Conservation (phyloP, 2,888 invertebrate genomes). For the Euproctis similis region DNA sequence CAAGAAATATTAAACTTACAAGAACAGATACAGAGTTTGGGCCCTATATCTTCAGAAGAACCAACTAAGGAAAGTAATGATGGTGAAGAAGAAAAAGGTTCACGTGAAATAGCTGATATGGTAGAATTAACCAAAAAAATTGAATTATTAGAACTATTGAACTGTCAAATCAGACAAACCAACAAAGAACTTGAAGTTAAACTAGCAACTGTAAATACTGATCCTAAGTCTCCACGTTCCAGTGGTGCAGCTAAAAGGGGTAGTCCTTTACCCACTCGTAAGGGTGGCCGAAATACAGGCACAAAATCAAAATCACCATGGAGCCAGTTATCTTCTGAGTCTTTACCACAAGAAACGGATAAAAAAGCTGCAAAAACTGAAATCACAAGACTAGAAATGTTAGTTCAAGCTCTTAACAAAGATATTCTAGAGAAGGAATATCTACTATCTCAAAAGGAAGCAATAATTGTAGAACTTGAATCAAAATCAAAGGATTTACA, state of each 20-base stretch:
- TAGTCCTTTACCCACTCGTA: constrained; percentile 57
- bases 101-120: constrained; percentile 62
- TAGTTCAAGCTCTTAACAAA: constrained; percentile 65
- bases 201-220: constrained; percentile 44
- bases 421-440: constrained; percentile 67
- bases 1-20: constrained; percentile 53
- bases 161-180: constrained; percentile 70
- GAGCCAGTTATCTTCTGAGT: constrained; percentile 58
- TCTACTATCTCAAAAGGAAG: constrained; percentile 59
- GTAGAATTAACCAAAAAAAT: constrained; percentile 64
- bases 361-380: constrained; percentile 54
- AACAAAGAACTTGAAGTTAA: constrained; percentile 73
- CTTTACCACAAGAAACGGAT: constrained; percentile 52
- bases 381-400: constrained; percentile 46
- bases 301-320: constrained; percentile 65
- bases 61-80: constrained; percentile 43
- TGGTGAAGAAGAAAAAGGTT: constrained; percentile 76
- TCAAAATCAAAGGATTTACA: constrained; percentile 25
- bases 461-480: constrained; percentile 50
- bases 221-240: constrained; percentile 36
- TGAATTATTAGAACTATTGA: constrained; percentile 66
- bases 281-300: constrained; percentile 55
- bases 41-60: constrained; percentile 21
- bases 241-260: constrained; percentile 49
- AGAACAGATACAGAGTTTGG: constrained; percentile 39